A percentile compares a stretch with the other conserved stretches of the same genome.
Conservation (phyloP, 1,140 invertebrate genomes). For the Aporrectodea caliginosa region DNA sequence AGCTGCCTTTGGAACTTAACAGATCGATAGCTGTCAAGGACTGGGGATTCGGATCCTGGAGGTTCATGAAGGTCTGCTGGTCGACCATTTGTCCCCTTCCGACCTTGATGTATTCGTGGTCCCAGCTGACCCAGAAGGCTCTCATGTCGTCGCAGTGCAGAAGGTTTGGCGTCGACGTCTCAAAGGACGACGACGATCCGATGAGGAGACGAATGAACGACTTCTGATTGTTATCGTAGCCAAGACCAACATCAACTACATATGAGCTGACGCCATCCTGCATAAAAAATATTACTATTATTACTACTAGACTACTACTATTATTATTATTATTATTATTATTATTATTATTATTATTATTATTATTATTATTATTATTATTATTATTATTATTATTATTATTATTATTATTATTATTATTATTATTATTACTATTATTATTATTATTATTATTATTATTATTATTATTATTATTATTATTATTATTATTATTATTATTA, state of each 20-base stretch:
- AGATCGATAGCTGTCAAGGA: neutral
- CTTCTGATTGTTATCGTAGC: neutral
- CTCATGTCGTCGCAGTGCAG: slow-evolving; percentile 17
- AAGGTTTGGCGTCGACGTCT: slow-evolving; percentile 8
- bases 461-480: no score
- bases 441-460: no score
- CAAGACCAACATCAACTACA: neutral
- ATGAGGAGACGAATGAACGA: neutral
- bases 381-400: no score
- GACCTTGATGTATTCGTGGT: neutral
- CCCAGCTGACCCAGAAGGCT: slow-evolving; percentile 26
- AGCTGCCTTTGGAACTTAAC: neutral
- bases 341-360: no score
- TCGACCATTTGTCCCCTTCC: neutral
- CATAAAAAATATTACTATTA: no score
- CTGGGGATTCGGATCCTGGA: neutral
- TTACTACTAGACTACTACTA: no score
- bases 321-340: no score
- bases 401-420: no score
- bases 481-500: no score
- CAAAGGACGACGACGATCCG: neutral
- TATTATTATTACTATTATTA: no score
- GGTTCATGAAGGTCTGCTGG: neutral
- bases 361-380: no score
- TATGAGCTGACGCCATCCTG: neutral